Conservation (phyloP, 2,113 vertebrate species). For the Lasiurus borealis region DNA sequence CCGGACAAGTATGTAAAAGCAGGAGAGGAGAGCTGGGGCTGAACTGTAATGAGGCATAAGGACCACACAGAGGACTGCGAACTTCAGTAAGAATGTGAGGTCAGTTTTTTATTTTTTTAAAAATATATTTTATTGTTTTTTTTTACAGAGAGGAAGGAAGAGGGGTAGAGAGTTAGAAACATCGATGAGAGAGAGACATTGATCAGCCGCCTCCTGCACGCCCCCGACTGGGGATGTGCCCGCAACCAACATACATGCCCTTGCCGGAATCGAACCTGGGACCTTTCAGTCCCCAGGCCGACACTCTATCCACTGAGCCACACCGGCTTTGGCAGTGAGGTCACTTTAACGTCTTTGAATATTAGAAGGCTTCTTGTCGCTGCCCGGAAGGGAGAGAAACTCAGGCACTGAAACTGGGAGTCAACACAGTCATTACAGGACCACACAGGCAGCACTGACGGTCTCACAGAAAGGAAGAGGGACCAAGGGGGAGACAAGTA, state of each 20-base stretch:
- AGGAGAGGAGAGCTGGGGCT: not conserved
- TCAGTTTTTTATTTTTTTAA: too few relatives aligned
- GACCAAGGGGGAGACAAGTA: not conserved
- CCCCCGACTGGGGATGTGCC: too few relatives aligned
- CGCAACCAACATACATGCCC: too few relatives aligned
- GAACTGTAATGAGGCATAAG: not conserved
- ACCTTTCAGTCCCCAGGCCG: too few relatives aligned
- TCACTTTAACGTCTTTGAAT: slow-evolving; percentile 6
- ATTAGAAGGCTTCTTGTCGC: slow-evolving; percentile 9
- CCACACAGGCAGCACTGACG: slow-evolving; percentile 21
- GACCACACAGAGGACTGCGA: not conserved
- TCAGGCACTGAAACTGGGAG: slow-evolving; percentile 7
- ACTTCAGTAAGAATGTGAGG: not conserved
- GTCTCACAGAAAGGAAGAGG: not conserved
- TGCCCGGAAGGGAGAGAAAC: slow-evolving; percentile 39
- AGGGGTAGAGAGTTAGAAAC: too few relatives aligned
- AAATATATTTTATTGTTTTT: too few relatives aligned
- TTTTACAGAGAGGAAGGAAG: too few relatives aligned
- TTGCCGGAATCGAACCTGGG: too few relatives aligned
- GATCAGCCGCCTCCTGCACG: too few relatives aligned
- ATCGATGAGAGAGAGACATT: too few relatives aligned
- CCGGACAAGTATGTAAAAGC: slow-evolving; percentile 56
- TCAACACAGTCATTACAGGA: slow-evolving; percentile 50
- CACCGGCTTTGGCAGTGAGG: too few relatives aligned
- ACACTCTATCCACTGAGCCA: too few relatives aligned